Evolutionary conservation across 2,113 vertebrate genomes (phyloP).

Genomic region (Silurus asotus): DNA sequence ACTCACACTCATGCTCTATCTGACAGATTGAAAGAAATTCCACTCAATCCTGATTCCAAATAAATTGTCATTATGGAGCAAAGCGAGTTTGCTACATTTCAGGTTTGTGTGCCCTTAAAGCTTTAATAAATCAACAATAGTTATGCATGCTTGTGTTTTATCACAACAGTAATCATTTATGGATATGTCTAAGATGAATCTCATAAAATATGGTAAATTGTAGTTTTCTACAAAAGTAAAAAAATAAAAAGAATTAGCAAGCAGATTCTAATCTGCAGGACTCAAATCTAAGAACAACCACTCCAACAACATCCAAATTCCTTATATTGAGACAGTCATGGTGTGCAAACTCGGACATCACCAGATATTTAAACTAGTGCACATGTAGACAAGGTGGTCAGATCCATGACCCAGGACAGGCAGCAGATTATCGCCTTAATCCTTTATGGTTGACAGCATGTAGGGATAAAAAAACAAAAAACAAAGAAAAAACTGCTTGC

Average conservation of each 20-base stretch:
- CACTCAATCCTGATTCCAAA: conserved; percentile 12
- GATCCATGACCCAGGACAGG: neutral
- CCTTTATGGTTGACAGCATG: neutral
- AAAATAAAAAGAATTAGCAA: neutral
- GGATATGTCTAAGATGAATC: neutral
- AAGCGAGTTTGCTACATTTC: conserved; percentile 21
- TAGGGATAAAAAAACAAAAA: neutral
- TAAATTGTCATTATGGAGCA: conserved; percentile 34
- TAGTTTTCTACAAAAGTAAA: neutral
- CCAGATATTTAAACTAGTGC: neutral
- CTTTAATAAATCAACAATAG: conserved; percentile 38
- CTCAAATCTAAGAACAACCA: neutral
- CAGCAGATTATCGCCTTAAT: neutral
- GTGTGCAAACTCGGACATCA: neutral
- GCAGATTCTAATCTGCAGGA: neutral
- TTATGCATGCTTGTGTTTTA: conserved; percentile 15
- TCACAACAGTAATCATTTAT: neutral
- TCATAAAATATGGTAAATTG: neutral
- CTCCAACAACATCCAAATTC: neutral
- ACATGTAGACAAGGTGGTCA: neutral
- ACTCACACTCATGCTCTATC: conserved; percentile 12
- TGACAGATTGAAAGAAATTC: conserved; percentile 39
- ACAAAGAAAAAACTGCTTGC: neutral
- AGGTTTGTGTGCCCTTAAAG: conserved; percentile 36
- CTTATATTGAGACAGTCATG: neutral